Conservation (phyloP, 2,797 vertebrate species). For the Chaetodon trifasciatus region DNA sequence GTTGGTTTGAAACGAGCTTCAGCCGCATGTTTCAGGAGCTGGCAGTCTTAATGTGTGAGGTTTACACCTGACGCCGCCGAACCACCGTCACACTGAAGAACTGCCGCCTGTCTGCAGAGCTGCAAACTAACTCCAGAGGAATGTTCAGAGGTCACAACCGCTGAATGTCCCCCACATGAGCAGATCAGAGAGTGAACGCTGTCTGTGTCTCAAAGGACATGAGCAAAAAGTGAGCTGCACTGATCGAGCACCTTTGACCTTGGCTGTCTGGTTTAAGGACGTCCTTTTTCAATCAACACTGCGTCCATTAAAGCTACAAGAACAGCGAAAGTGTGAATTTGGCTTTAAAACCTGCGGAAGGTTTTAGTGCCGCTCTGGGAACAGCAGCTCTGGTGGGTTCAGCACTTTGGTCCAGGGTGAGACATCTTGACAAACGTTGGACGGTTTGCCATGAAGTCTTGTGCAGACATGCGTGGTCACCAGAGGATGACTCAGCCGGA, state of each 20-base stretch:
- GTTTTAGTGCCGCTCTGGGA: no score
- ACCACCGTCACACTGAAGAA: not conserved
- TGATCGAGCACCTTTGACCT: not conserved
- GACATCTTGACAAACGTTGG: no score
- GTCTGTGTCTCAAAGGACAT: not conserved
- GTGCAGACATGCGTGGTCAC: no score
- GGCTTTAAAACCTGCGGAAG: no score
- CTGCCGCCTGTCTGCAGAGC: fast-evolving
- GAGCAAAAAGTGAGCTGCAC: not conserved
- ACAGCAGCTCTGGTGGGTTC: no score
- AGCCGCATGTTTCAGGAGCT: not conserved
- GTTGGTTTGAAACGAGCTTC: not conserved
- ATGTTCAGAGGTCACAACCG: not conserved
- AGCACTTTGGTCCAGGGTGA: no score
- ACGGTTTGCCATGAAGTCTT: no score
- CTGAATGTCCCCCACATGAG: not conserved
- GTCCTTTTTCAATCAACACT: not conserved
- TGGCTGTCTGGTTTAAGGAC: not conserved
- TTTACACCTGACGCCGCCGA: not conserved
- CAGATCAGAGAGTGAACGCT: not conserved
- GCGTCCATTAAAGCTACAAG: not conserved
- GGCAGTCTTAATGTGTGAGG: no score
- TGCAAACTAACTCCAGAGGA: not conserved
- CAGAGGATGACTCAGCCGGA: no score
- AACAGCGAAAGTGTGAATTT: no score